Conservation (phyloP, 2,797 vertebrate genomes). For the Sebastes umbrosus region DNA sequence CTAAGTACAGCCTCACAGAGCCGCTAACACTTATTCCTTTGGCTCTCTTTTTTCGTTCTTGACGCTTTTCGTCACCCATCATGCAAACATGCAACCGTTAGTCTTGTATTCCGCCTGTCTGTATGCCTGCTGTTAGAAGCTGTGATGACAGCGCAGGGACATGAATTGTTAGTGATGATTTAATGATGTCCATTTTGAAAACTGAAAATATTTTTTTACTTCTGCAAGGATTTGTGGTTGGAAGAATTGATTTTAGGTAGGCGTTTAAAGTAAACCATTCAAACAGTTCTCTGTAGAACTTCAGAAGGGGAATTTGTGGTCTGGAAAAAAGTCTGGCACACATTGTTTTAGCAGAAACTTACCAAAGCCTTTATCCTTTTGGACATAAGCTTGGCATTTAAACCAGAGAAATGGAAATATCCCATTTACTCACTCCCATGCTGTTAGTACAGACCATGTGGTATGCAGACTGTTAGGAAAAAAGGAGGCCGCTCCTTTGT, state of each 20-base stretch:
- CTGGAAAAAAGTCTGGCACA: not conserved
- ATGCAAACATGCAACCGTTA: accelerated
- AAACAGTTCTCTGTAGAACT: not conserved
- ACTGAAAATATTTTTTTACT: not conserved
- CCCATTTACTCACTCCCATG: not conserved
- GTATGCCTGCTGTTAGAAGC: not conserved
- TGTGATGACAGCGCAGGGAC: not conserved
- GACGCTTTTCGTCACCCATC: not conserved
- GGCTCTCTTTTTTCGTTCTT: not conserved
- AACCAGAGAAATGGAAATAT: slow-evolving; percentile 17
- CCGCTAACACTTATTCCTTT: not conserved
- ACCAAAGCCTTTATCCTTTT: not conserved
- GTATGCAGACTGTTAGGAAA: not conserved
- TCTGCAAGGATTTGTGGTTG: not conserved
- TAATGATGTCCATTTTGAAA: not conserved
- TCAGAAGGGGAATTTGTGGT: not conserved
- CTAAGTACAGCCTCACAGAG: too few relatives aligned
- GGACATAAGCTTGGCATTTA: not conserved
- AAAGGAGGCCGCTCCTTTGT: not conserved
- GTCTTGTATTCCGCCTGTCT: not conserved
- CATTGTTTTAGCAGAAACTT: not conserved
- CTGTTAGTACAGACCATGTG: not conserved
- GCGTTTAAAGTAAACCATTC: not conserved
- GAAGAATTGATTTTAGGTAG: not conserved
- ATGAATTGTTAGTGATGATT: not conserved